Percentiles rank a stretch among this genome's conserved stretches.
Evolutionary conservation across 1,140 invertebrate species (phyloP).

Genomic region (Rhyzopertha dominica): DNA sequence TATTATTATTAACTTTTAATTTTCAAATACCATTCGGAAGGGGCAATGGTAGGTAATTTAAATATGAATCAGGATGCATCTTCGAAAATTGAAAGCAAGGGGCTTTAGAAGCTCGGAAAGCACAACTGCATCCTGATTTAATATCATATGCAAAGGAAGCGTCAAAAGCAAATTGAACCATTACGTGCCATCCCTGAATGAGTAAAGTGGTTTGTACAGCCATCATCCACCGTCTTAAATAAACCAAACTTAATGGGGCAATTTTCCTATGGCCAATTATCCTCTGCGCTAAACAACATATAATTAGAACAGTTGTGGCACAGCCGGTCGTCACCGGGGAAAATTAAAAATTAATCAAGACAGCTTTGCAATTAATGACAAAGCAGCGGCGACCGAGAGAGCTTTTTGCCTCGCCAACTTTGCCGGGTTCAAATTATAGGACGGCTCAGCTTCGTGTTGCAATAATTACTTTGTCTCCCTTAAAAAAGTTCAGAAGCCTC

Average conservation of each 20-base stretch:
- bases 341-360: constrained; percentile 26
- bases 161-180: too few relatives aligned
- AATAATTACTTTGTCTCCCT: constrained; percentile 15
- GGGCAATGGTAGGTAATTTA: too few relatives aligned
- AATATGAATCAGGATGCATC: too few relatives aligned
- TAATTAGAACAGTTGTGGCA: constrained; percentile 27
- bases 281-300: constrained; percentile 18
- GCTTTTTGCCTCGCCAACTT: background rate
- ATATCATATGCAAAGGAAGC: too few relatives aligned
- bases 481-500: constrained; percentile 13
- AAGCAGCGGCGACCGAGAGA: constrained; percentile 5
- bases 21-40: too few relatives aligned
- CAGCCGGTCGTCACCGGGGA: constrained; percentile 22
- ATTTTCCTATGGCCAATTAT: constrained; percentile 25
- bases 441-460: too few relatives aligned
- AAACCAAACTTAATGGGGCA: constrained; percentile 25
- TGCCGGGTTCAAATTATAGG: background rate
- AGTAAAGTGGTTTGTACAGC: too few relatives aligned
- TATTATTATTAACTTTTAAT: too few relatives aligned
- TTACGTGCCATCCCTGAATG: too few relatives aligned
- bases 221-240: constrained; percentile 24
- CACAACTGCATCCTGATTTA: too few relatives aligned
- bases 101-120: too few relatives aligned
- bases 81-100: too few relatives aligned
- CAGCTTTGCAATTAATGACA: constrained; percentile 22